Base-by-base conservation (phyloP, 2,888 invertebrate species). In the Cremastobaeus sp. region DNA sequence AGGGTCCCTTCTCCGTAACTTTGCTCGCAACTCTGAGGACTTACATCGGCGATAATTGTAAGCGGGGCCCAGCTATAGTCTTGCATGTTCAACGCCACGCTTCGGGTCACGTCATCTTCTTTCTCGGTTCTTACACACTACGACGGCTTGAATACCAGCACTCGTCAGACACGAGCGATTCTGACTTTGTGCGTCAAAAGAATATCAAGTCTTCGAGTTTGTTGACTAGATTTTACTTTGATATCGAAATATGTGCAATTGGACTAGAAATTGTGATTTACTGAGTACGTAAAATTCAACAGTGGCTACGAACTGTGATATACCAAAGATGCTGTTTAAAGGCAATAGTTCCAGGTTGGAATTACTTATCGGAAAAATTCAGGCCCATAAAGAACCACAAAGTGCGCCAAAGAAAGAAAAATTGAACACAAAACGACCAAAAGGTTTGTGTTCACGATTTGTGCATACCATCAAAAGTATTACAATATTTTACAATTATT, bases 311-410 rank as follows among this genome's bases (percentile, higher is more conserved):
- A 45, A 47, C n/a, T 14, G 0, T 30, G 48, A 5, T 54, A 48
- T 32, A 18, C 6, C 0, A 14, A 25, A 43, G 35, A 73, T 95
- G 95, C 90, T 95, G 88, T 95, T 95, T 90, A 95, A 94, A 87
- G 95, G 95, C 76, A 95, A 95, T 88, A 95, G 95, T 89, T 93
- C 93, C 86, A 90, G 94, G 82, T 89, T 95, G 86, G 95, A 95
- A 88, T 92, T 94, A 85, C 91, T 95, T 81, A 95, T 95, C 79
- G 95, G 95, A 88, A 95, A 95, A 89, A 95, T 95, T 81, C 95
- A 95, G 87, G 94, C 94, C 3, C 94, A 93, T 82, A 95, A 95
- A 89, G 94, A 94, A 86, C 92, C 92, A 79, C 91, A 79, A 59
- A 82, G 81, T 25, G 81, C 81, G 14, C 90, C 79, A 6, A 76